Evolutionary conservation across 2,888 invertebrate genomes (phyloP).

Genomic region (Brenthis ino): DNA sequence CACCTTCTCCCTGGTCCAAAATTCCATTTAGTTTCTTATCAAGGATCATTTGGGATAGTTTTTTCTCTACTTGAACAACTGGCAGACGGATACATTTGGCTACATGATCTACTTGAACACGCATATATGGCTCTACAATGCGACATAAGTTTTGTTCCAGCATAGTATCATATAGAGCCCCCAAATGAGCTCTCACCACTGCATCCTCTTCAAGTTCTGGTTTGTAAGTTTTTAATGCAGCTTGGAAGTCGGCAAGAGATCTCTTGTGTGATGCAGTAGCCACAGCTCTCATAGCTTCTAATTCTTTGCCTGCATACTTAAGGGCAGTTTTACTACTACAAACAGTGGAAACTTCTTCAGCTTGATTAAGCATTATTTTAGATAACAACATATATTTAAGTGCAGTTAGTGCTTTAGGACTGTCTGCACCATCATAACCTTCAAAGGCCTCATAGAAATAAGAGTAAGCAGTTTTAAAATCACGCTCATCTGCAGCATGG

Average conservation of each 20-base stretch:
- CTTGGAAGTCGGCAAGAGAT: conserved; percentile 98
- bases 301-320: conserved; percentile 96
- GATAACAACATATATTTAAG: conserved; percentile 99
- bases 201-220: conserved; percentile 96
- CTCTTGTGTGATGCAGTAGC: conserved; percentile 98
- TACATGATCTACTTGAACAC: conserved; percentile 96
- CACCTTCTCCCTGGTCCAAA: conserved; percentile 98
- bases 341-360: conserved; percentile 97
- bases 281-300: conserved; percentile 99
- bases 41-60: conserved; percentile 99
- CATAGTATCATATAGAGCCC: conserved; percentile 98
- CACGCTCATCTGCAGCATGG: conserved; percentile 99
- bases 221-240: conserved; percentile 92
- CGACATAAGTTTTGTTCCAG: conserved; percentile 99
- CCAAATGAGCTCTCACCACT: conserved; percentile 97
- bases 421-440: conserved; percentile 97
- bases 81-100: conserved; percentile 95
- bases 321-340: conserved; percentile 98
- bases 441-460: conserved; percentile 99
- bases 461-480: conserved; percentile 99
- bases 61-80: conserved; percentile 96
- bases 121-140: conserved; percentile 99
- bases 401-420: conserved; percentile 94
- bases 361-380: conserved; percentile 98
- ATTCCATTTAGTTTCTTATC: conserved; percentile 99